Evolutionary conservation across 2,888 invertebrate species (phyloP).

Genomic region (Dichetophora obliterata): DNA sequence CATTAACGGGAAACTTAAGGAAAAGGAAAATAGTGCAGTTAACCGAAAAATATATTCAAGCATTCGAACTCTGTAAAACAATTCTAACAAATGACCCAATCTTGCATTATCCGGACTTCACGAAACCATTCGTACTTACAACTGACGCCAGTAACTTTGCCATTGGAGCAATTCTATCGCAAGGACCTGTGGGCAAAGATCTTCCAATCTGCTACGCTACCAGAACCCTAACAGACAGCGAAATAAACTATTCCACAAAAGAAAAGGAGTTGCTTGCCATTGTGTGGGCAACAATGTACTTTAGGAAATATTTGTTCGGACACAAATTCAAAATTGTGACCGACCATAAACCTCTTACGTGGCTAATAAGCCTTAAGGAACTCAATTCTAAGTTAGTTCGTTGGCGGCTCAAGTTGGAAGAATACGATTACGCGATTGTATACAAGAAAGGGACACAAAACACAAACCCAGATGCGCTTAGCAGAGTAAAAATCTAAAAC

Average conservation of each 20-base stretch:
- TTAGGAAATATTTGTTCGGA: no score
- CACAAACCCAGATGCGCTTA: not conserved
- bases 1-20: constrained; percentile 40
- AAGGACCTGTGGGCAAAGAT: constrained; percentile 52
- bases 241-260: constrained; percentile 50
- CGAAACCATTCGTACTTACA: constrained; percentile 54
- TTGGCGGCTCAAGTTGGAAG: no score
- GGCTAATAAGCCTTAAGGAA: no score
- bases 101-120: constrained; percentile 51
- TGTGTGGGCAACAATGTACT: no score
- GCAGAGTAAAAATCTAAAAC: not conserved
- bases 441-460: not conserved
- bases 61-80: constrained; percentile 45
- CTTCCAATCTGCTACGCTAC: constrained; percentile 54
- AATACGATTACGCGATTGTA: not conserved
- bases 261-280: no score
- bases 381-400: not conserved
- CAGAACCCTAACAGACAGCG: constrained; percentile 48
- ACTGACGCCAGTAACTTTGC: constrained; percentile 56
- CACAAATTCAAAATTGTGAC: no score
- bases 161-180: constrained; percentile 53
- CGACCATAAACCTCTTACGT: no score
- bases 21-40: constrained; percentile 6
- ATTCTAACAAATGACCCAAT: constrained; percentile 38
- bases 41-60: no score